These are phyloP conservation scores for Garrulus glandarius DNA, from an alignment of 2,797 vertebrate genomes.

Conservation along the genomic window DNA sequence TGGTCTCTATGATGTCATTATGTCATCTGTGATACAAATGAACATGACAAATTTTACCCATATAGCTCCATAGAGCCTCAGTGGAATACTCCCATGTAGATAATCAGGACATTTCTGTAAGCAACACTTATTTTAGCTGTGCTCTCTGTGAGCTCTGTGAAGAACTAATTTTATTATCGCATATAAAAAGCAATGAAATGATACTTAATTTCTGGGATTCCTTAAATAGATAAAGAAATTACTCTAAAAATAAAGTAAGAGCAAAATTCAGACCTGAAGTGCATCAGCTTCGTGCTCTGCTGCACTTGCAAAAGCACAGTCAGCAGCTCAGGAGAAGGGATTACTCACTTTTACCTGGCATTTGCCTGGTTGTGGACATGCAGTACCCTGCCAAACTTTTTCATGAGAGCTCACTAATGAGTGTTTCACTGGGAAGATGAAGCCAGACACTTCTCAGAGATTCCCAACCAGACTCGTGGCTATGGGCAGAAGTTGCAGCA, in stretches of 20 bases:
- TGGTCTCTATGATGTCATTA: neutral
- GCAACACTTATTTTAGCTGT: neutral
- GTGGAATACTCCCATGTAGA: neutral
- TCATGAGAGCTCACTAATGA: neutral
- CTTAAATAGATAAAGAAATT: constrained; percentile 42
- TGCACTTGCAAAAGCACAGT: neutral
- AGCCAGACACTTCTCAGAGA: neutral
- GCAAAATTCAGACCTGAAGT: neutral
- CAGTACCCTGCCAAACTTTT: neutral
- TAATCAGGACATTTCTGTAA: neutral
- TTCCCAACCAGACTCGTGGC: neutral
- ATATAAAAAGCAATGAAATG: constrained; percentile 4
- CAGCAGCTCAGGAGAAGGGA: neutral
- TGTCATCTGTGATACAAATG: neutral
- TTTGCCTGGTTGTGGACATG: neutral
- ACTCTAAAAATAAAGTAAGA: constrained; percentile 29
- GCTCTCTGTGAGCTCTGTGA: neutral
- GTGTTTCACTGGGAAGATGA: rapidly evolving
- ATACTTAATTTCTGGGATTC: constrained; percentile 30
- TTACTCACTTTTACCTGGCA: neutral
- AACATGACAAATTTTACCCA: neutral
- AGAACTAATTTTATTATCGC: neutral
- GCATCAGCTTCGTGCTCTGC: neutral
- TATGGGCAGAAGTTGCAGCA: neutral
- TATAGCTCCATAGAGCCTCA: neutral